phyloP scores from a whole-genome alignment of 2,888 invertebrate species.

The Empis stercorea region DNA sequence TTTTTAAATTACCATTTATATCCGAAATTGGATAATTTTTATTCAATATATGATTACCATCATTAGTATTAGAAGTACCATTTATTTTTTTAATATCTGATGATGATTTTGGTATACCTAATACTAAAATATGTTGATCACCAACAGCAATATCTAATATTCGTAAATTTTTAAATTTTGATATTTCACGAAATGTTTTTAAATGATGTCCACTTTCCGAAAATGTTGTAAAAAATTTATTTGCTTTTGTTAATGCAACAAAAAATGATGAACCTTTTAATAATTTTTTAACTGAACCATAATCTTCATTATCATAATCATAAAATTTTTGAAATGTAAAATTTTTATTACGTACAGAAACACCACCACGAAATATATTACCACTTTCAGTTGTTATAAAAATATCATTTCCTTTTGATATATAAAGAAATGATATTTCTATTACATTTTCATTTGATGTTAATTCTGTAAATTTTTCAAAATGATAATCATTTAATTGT shows the following conservation, averaged over 20 bases:
- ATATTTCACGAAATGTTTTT: conserved; percentile 34
- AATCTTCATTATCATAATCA: conserved; percentile 34
- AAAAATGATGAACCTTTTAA: conserved; percentile 31
- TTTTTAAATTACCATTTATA: conserved; percentile 12
- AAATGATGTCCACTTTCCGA: conserved; percentile 35
- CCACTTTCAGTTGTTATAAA: conserved; percentile 32
- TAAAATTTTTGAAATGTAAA: conserved; percentile 33
- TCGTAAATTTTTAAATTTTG: conserved; percentile 33
- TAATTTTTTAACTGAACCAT: conserved; percentile 32
- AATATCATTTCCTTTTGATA: conserved; percentile 32
- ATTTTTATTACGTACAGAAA: conserved; percentile 29
- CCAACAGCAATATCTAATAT: conserved; percentile 31
- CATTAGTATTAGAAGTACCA: not conserved
- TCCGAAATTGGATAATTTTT: conserved; percentile 10
- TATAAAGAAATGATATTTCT: conserved; percentile 30
- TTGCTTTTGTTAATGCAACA: conserved; percentile 29
- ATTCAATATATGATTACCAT: not conserved
- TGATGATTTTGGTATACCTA: conserved; percentile 27
- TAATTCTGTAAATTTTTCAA: conserved; percentile 30
- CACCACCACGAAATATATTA: conserved; percentile 30
- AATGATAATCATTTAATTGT: conserved; percentile 29
- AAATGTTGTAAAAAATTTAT: conserved; percentile 34
- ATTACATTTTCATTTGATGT: conserved; percentile 24
- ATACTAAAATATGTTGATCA: conserved; percentile 30
- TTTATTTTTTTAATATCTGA: not conserved